A percentile compares a stretch with the other conserved stretches of the same genome.
Conservation (phyloP, 2,888 invertebrate genomes). For the Habrosyne pyritoides region DNA sequence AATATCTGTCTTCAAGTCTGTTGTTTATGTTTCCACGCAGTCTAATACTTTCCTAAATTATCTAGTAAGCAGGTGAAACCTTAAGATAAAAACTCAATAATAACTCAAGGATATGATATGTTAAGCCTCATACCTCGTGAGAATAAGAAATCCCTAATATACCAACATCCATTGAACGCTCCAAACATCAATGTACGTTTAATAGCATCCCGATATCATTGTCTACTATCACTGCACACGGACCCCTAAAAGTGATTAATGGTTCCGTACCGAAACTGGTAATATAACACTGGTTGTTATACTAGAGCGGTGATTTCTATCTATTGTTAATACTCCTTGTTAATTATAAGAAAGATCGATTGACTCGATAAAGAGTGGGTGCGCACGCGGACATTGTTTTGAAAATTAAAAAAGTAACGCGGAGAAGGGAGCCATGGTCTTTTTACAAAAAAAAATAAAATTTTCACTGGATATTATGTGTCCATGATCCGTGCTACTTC, state of each 20-base stretch:
- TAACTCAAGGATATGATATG: too few relatives aligned
- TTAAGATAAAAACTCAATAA: too few relatives aligned
- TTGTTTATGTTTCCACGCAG: too few relatives aligned
- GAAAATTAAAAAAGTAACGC: neutral
- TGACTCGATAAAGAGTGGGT: neutral
- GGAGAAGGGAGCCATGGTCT: neutral
- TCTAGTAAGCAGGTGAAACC: neutral
- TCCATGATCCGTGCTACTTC: too few relatives aligned
- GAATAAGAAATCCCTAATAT: neutral
- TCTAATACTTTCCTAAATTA: too few relatives aligned
- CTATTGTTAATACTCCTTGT: constrained; percentile 42
- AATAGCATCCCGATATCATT: constrained; percentile 5
- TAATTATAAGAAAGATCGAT: constrained; percentile 30
- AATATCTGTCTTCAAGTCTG: too few relatives aligned
- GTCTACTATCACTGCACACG: constrained; percentile 22
- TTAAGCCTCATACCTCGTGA: too few relatives aligned
- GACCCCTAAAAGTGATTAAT: constrained; percentile 66
- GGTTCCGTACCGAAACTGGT: constrained; percentile 35
- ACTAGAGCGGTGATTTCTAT: constrained; percentile 46
- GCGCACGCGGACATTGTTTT: neutral
- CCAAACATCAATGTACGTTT: constrained; percentile 6
- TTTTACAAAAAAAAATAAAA: neutral
- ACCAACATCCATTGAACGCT: neutral
- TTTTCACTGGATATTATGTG: too few relatives aligned
- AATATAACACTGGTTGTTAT: constrained; percentile 19